These are phyloP conservation scores for Pluvianellus socialis DNA, from an alignment of 2,113 vertebrate species.

Conservation along the genomic window DNA sequence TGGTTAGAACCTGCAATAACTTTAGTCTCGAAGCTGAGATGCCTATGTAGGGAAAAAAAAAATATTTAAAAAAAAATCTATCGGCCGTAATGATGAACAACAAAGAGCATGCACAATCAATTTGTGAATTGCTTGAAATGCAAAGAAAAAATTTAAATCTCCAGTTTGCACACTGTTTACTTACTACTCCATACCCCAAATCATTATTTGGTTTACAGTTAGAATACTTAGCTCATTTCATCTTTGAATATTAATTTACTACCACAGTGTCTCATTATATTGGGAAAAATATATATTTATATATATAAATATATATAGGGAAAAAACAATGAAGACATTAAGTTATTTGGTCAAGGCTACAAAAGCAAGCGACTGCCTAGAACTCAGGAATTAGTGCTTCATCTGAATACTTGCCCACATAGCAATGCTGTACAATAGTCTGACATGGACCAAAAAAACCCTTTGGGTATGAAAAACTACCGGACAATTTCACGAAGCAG, in stretches of 20 bases:
- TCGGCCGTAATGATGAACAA: background rate
- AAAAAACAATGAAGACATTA: background rate
- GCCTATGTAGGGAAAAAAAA: background rate
- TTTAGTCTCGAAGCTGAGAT: background rate
- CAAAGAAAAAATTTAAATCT: background rate
- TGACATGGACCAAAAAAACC: background rate
- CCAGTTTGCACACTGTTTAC: background rate
- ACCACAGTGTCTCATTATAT: background rate
- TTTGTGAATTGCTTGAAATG: background rate
- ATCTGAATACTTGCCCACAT: background rate
- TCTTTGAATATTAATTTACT: background rate
- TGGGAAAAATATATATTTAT: too few species aligned
- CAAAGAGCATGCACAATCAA: background rate
- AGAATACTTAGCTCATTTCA: background rate
- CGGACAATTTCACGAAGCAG: background rate
- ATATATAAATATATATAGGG: too few species aligned
- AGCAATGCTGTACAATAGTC: background rate
- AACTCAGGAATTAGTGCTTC: background rate
- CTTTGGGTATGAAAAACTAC: background rate
- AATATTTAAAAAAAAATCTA: too few species aligned
- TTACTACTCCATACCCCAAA: background rate
- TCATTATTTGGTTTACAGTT: background rate
- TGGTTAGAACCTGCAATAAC: background rate
- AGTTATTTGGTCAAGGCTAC: background rate
- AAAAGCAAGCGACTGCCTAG: background rate